Percentiles rank a stretch among this genome's conserved stretches.
Evolutionary conservation across 2,113 vertebrate species (phyloP).

Genomic region (Callipepla squamata): DNA sequence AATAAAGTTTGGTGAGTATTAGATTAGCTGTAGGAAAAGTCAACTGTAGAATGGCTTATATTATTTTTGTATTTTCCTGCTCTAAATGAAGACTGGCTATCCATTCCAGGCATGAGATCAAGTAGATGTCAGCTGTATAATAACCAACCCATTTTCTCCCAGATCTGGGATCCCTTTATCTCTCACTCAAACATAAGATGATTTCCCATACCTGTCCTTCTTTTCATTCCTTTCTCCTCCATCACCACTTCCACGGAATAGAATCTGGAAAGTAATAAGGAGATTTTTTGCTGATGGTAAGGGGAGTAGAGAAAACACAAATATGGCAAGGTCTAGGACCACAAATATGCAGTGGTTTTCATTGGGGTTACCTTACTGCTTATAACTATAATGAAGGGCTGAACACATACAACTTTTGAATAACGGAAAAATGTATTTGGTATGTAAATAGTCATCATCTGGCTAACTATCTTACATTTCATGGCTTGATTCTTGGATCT

Average conservation of each 20-base stretch:
- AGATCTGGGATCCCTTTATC: neutral
- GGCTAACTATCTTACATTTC: conserved; percentile 46
- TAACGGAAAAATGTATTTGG: neutral
- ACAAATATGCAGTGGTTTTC: conserved; percentile 33
- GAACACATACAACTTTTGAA: conserved; percentile 21
- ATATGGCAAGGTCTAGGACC: neutral
- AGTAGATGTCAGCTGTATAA: neutral
- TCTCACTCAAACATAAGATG: neutral
- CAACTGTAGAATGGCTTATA: neutral
- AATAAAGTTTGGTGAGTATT: neutral
- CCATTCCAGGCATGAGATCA: neutral
- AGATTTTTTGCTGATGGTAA: neutral
- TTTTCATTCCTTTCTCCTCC: neutral
- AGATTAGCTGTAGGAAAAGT: neutral
- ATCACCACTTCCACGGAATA: neutral
- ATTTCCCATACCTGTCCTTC: neutral
- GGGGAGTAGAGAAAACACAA: conserved; percentile 13
- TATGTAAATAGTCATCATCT: conserved; percentile 37
- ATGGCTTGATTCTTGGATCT: conserved; percentile 18
- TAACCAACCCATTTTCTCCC: neutral
- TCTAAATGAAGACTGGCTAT: neutral
- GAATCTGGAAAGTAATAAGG: neutral
- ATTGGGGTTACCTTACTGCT: conserved; percentile 4
- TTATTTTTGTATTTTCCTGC: conserved; percentile 18
- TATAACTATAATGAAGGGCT: conserved; percentile 30